Base-by-base conservation (phyloP, 2,888 invertebrate genomes). In the Conistra vaccinii region DNA sequence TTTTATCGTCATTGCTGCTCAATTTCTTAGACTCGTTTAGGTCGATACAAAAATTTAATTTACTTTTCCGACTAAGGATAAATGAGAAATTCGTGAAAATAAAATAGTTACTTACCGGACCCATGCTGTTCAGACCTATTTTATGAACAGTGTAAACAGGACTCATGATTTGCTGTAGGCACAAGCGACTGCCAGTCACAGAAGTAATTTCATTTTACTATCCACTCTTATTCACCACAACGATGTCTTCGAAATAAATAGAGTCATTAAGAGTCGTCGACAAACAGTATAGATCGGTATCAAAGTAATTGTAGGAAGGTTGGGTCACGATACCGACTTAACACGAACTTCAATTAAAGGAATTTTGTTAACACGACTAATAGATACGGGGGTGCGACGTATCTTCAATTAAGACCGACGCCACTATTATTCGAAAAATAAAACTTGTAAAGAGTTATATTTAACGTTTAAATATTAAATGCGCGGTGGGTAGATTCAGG, bases 271-370 rank as follows among this genome's bases (percentile, higher is more conserved):
- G 92, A 91, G 89, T 89, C 87, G 91, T 90, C 91, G 90, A 90
- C 91, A 92, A 93, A 93, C 91, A 91, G 89, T 88, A 91, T 78
- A 94, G 95, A 95, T 95, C 91, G 81, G 91, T 96, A 95, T 95
- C 95, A 88, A 88, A 90, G 90, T 95, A 95, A 95, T 95, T 93
- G 94, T 92, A 89, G 91, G 89, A 91, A 90, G 91, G 92, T 87
- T 89, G 90, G 89, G 93, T 92, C 94, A 95, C 95, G 94, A 94
- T 89, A 93, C 88, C 89, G 88, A 83, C 76, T 91, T 88, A 87
- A 80, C 91, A 92, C 92, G 92, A 92, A 93, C 91, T 93, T 92
- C 91, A 94, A 95, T 95, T 95, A 95, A 91, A 93, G 88, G 88
- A 92, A 92, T 92, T 92, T 92, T 89, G 91, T 91, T 91, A 92